phyloP scores from a whole-genome alignment of 2,888 invertebrate genomes.

The Ormyrus thymus region DNA sequence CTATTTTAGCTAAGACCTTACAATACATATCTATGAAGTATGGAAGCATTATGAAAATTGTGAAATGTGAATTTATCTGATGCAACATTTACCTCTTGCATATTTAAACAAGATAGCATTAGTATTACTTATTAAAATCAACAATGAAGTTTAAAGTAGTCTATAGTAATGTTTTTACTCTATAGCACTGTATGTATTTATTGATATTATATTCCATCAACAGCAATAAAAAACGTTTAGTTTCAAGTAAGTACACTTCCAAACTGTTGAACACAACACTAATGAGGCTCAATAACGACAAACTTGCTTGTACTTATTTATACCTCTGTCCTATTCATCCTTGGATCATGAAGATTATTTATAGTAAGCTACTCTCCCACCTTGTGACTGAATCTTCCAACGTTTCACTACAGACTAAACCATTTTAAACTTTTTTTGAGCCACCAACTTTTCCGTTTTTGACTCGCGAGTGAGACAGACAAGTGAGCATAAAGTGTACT shows the following conservation, averaged over 20 bases:
- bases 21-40: neutral
- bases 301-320: constrained; percentile 66
- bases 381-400: constrained; percentile 61
- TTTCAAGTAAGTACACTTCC: constrained; percentile 29
- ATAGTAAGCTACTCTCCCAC: constrained; percentile 65
- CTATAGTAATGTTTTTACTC: constrained; percentile 6
- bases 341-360: constrained; percentile 70
- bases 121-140: constrained; percentile 24
- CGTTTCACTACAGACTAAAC: constrained; percentile 55
- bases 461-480: constrained; percentile 26
- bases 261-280: constrained; percentile 39
- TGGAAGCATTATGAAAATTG: constrained; percentile 3
- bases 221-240: constrained; percentile 1
- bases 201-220: constrained; percentile 41
- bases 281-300: constrained; percentile 53
- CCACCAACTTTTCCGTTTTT: constrained; percentile 19
- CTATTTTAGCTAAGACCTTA: neutral
- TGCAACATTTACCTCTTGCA: constrained; percentile 46
- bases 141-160: constrained; percentile 20
- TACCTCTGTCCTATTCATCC: constrained; percentile 71
- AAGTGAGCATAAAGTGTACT: constrained; percentile 17
- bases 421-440: constrained; percentile 52
- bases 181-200: neutral
- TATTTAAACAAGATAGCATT: constrained; percentile 30
- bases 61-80: constrained; percentile 26